Conservation (phyloP, 2,888 invertebrate species). For the Synanthedon tipuliformis region DNA sequence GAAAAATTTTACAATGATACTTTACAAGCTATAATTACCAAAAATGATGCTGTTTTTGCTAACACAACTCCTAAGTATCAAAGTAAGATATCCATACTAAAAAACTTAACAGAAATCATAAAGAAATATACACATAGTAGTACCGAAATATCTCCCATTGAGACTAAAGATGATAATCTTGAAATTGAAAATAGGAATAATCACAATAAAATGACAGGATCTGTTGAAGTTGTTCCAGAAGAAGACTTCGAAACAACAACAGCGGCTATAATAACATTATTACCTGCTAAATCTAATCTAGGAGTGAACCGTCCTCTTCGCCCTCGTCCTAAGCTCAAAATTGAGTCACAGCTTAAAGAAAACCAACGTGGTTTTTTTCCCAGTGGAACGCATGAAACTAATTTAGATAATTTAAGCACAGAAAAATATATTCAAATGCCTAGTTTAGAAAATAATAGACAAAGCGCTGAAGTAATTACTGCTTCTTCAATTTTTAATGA, state of each 20-base stretch:
- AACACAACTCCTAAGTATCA: conserved; percentile 56
- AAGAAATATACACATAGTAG: conserved; percentile 71
- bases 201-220: conserved; percentile 45
- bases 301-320: conserved; percentile 79
- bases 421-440: conserved; percentile 28
- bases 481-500: conserved; percentile 15
- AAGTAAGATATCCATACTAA: conserved; percentile 57
- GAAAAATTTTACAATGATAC: conserved; percentile 73
- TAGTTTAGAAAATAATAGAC: conserved; percentile 15
- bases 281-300: conserved; percentile 84
- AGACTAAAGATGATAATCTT: conserved; percentile 13
- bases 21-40: conserved; percentile 72
- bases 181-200: conserved; percentile 33
- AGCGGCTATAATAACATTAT: conserved; percentile 67
- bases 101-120: conserved; percentile 75
- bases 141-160: conserved; percentile 29
- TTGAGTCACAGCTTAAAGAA: conserved; percentile 39
- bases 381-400: conserved; percentile 21
- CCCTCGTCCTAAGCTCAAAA: conserved; percentile 69
- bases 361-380: conserved; percentile 42
- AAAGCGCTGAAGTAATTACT: conserved; percentile 24
- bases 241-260: conserved; percentile 54
- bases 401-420: conserved; percentile 23
- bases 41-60: conserved; percentile 59
- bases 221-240: conserved; percentile 56